Base-by-base conservation (phyloP, 2,888 invertebrate species). In the Pycnomerus fuliginosus region DNA sequence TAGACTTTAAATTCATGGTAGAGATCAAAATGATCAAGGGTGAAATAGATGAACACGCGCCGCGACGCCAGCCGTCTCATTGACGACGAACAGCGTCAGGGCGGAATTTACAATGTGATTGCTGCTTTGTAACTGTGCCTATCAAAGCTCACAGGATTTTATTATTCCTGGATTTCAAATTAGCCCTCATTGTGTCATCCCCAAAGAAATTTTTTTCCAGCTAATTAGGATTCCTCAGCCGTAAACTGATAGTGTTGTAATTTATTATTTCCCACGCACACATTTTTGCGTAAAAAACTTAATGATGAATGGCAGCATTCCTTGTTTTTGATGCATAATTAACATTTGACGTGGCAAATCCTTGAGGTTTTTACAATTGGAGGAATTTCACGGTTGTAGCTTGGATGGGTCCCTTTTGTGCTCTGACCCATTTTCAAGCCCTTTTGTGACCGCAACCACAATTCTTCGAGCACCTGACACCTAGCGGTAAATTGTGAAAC, bases 81-180 rank as follows among this genome's bases (percentile, higher is more conserved):
- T 65, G 63, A 60, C 56, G 56, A 50, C 50, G 62, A 60, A 67
- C 69, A 68, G 58, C 67, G 67, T 61, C 67, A 60, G 65, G 71
- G 71, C 64, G 71, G 71, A 71, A 71, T 71, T 65, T 64, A 68
- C 70, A 70, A 71, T 71, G 69, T 64, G 69, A 70, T 68, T 68
- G 66, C 58, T 60, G 66, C 70, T 69, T 67, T 68, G 67, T 65
- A 58, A 58, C 55, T 53, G 29, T 34, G 58, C 50, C 62, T 62
- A 58, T 66, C 65, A 65, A 67, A 67, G 65, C 62, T 48, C 55
- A 57, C 58, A 56, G 56, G 55, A 54, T 62, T 63, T 63, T 62
- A 64, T 65, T 64, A 64, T 65, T 63, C 64, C 56, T 43, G 64
- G 65, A 67, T 67, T 67, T 62, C 56, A 63, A 67, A 69, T 68